Percentiles rank a stretch among this genome's conserved stretches.
Evolutionary conservation across 2,113 vertebrate genomes (phyloP).

Genomic region (Pollimyrus isidori): DNA sequence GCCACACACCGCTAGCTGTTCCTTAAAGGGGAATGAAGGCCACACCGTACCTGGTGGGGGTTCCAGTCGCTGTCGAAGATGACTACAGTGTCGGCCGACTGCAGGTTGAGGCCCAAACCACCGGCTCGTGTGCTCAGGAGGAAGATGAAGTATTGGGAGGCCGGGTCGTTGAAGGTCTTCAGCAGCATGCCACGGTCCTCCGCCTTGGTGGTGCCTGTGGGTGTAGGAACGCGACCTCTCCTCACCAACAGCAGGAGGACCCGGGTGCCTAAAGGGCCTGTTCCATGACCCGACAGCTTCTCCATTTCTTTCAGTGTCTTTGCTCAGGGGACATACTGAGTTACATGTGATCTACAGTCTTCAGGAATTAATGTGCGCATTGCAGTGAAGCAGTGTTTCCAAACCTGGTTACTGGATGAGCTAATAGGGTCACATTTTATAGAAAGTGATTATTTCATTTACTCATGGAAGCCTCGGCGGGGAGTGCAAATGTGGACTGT

Average conservation of each 20-base stretch:
- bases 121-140: slow-evolving; percentile 88
- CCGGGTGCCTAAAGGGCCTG: background rate
- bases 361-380: background rate
- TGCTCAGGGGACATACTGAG: background rate
- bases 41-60: slow-evolving; percentile 77
- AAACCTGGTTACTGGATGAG: background rate
- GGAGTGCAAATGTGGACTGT: background rate
- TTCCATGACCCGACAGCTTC: background rate
- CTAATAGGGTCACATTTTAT: background rate
- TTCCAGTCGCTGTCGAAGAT: slow-evolving; percentile 98
- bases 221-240: background rate
- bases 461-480: background rate
- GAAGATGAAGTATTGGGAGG: slow-evolving; percentile 88
- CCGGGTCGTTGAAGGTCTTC: slow-evolving; percentile 88
- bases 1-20: too few species aligned
- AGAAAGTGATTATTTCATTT: background rate
- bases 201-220: slow-evolving; percentile 84
- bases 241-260: background rate
- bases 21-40: too few species aligned
- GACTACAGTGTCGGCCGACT: slow-evolving; percentile 90
- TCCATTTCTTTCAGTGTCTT: background rate
- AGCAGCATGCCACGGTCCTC: slow-evolving; percentile 92
- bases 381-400: background rate
- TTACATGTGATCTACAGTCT: background rate
- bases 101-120: slow-evolving; percentile 86